Conservation (phyloP, 2,797 vertebrate genomes). For the Enteromius trimaculatus region DNA sequence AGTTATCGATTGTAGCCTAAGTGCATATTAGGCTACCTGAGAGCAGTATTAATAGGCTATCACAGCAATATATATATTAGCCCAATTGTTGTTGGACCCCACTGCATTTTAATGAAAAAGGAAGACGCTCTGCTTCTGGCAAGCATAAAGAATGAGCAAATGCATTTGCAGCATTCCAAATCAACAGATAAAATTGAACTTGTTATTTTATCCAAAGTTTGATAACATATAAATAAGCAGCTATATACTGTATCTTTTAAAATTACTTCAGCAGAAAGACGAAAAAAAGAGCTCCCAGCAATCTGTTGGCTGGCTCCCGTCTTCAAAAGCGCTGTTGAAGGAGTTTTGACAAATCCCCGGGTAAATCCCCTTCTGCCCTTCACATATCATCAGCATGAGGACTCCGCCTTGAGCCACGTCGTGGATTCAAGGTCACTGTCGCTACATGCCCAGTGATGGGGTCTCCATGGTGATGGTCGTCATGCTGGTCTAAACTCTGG, state of each 20-base stretch:
- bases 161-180: neutral
- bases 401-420: constrained; percentile 62
- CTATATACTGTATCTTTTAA: constrained; percentile 15
- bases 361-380: constrained; percentile 51
- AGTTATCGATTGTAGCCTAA: no score
- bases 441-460: constrained; percentile 78
- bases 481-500: constrained; percentile 67
- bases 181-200: neutral
- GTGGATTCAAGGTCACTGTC: constrained; percentile 73
- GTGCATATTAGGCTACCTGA: no score
- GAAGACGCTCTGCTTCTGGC: neutral
- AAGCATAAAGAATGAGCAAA: neutral
- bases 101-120: neutral
- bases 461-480: constrained; percentile 73
- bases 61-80: no score
- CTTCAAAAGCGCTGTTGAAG: constrained; percentile 24
- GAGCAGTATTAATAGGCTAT: no score
- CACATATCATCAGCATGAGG: constrained; percentile 81
- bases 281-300: constrained; percentile 19
- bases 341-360: constrained; percentile 36
- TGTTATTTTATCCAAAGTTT: constrained; percentile 16
- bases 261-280: constrained; percentile 27
- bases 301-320: constrained; percentile 10
- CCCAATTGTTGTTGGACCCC: neutral
- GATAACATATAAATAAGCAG: constrained; percentile 23